Conservation (phyloP, 1,140 invertebrate species). For the Solenopsis invicta region DNA sequence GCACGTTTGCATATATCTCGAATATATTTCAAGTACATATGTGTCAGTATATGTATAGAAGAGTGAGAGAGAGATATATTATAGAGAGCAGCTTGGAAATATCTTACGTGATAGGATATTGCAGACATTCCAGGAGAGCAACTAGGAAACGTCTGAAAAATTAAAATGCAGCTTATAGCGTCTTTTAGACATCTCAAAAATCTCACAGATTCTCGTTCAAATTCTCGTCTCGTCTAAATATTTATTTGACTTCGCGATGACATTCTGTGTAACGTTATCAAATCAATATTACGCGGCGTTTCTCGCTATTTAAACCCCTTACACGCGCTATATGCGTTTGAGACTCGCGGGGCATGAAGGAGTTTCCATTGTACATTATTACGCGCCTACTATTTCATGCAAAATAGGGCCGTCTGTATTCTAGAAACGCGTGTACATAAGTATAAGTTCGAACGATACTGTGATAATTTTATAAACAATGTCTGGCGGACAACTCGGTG, state of each 20-base stretch:
- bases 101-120: conserved; percentile 12
- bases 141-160: conserved; percentile 1
- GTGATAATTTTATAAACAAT: conserved; percentile 79
- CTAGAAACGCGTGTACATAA: conserved; percentile 29
- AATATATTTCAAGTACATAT: conserved; percentile 7
- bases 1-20: neutral
- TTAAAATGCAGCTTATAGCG: neutral
- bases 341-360: neutral
- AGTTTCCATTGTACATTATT: conserved; percentile 27
- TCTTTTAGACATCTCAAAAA: conserved; percentile 2
- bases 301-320: conserved; percentile 3
- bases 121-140: neutral
- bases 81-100: neutral
- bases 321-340: neutral
- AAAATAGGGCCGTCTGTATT: neutral
- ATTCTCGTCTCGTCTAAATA: conserved; percentile 13
- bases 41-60: neutral
- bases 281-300: conserved; percentile 17
- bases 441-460: conserved; percentile 71
- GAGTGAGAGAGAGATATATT: neutral
- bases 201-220: neutral
- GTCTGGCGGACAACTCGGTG: neutral
- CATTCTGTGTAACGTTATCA: conserved; percentile 14
- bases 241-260: conserved; percentile 35
- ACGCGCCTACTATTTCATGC: neutral